Evolutionary conservation across 2,888 invertebrate species (phyloP).

Genomic region (Eupithecia dodoneata): DNA sequence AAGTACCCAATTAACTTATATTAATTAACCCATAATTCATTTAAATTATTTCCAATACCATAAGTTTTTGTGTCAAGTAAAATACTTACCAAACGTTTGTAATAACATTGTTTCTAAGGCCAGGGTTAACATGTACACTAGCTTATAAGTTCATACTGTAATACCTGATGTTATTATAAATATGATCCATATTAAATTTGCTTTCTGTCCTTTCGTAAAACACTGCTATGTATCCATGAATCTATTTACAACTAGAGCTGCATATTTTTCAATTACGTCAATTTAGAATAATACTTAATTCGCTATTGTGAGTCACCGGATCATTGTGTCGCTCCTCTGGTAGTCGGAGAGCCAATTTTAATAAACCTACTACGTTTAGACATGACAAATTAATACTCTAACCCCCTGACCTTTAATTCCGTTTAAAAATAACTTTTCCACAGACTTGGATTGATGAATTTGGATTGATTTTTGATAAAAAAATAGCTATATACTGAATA

Average conservation of each 20-base stretch:
- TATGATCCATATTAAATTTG: no score
- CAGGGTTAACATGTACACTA: no score
- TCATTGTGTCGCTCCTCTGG: conserved; percentile 73
- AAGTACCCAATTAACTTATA: not conserved
- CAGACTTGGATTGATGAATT: no score
- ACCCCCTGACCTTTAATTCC: not conserved
- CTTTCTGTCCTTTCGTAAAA: not conserved
- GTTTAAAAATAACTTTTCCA: no score
- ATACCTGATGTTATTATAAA: no score
- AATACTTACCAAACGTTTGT: no score
- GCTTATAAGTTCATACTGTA: no score
- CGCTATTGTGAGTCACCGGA: conserved; percentile 82
- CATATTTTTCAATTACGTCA: conserved; percentile 85
- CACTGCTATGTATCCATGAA: conserved; percentile 60
- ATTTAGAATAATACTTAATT: conserved; percentile 85
- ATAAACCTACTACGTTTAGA: not conserved
- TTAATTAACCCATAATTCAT: not conserved
- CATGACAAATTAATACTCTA: not conserved
- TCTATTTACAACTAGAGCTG: conserved; percentile 81
- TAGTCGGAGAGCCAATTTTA: conserved; percentile 35
- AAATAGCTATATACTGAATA: no score
- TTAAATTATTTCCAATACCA: no score
- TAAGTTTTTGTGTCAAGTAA: no score
- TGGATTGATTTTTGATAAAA: no score
- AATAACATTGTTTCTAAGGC: no score